Evolutionary conservation across 2,113 vertebrate species (phyloP).

Genomic region (Trichomycterus rosablanca): DNA sequence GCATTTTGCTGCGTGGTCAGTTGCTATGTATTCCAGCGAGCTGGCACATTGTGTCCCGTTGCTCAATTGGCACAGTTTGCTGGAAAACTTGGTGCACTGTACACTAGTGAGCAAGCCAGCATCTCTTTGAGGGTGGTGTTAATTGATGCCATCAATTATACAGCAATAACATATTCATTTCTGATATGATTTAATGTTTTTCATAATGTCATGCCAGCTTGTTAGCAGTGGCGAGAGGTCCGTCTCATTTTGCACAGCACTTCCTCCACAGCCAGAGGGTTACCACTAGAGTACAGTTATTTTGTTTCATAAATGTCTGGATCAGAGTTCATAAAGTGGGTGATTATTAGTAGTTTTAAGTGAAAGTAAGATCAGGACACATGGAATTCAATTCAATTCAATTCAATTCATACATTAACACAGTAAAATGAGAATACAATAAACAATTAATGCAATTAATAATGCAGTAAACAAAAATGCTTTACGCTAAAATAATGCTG

Average conservation of each 20-base stretch:
- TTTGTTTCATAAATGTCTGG: slow-evolving; percentile 28
- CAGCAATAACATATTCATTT: slow-evolving; percentile 26
- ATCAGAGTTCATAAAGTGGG: slow-evolving; percentile 5
- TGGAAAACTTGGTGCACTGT: slow-evolving; percentile 9
- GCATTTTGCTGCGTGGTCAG: slow-evolving; percentile 34
- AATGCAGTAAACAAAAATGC: too few species aligned
- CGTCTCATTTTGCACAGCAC: slow-evolving; percentile 9
- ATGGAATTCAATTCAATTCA: too few species aligned
- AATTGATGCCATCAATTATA: slow-evolving; percentile 38
- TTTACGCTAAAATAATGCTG: too few species aligned
- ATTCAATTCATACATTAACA: too few species aligned
- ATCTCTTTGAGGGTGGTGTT: slow-evolving; percentile 20
- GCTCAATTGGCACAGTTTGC: slow-evolving; percentile 13
- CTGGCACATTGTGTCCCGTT: slow-evolving; percentile 20
- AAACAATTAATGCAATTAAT: too few species aligned
- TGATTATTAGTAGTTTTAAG: background rate
- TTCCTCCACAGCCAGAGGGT: slow-evolving; percentile 20
- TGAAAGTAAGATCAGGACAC: too few species aligned
- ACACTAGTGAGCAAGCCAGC: slow-evolving; percentile 9
- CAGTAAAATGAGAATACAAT: too few species aligned
- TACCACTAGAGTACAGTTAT: slow-evolving; percentile 1
- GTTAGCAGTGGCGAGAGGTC: slow-evolving; percentile 17
- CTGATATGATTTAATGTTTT: slow-evolving; percentile 30
- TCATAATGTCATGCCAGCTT: slow-evolving; percentile 19
- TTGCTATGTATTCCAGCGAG: background rate